A percentile compares a stretch with the other conserved stretches of the same genome.
phyloP scores from a whole-genome alignment of 2,797 vertebrate genomes.

The Hoplostethus mediterraneus region DNA sequence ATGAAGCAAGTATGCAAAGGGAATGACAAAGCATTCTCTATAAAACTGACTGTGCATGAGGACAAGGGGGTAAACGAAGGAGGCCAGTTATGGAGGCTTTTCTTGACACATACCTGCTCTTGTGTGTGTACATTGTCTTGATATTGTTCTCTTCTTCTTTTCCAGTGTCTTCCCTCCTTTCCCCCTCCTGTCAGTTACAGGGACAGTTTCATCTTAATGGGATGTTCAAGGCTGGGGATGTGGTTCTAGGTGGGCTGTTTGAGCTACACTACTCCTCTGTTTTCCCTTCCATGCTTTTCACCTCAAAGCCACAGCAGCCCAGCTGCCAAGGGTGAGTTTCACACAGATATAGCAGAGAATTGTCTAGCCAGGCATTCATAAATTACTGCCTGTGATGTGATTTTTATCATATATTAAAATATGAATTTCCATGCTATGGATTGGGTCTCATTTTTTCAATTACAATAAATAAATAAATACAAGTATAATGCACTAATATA shows the following conservation, averaged over 20 bases:
- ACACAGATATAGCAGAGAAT: constrained; percentile 17
- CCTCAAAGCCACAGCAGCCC: constrained; percentile 61
- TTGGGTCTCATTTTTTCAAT: neutral
- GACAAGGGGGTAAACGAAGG: neutral
- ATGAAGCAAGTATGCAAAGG: constrained; percentile 17
- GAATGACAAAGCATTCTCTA: neutral
- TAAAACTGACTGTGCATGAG: constrained; percentile 5
- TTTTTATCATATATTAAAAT: neutral
- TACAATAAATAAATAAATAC: no score
- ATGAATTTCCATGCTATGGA: no score
- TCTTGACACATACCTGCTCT: constrained; percentile 19
- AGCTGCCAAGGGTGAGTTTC: constrained; percentile 25
- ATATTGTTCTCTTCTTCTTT: constrained; percentile 3
- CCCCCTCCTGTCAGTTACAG: constrained; percentile 14
- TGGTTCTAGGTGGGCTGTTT: constrained; percentile 71
- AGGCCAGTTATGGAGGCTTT: constrained; percentile 51
- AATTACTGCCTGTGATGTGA: neutral
- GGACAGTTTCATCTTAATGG: constrained; percentile 24
- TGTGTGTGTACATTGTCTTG: constrained; percentile 24
- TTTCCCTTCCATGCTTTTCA: constrained; percentile 66
- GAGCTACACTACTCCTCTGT: constrained; percentile 56
- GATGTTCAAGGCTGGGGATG: constrained; percentile 58
- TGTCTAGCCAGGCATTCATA: neutral
- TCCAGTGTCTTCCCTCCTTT: constrained; percentile 1
- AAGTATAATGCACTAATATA: no score